Conservation (phyloP, 2,797 vertebrate species). For the Somateria mollissima region DNA sequence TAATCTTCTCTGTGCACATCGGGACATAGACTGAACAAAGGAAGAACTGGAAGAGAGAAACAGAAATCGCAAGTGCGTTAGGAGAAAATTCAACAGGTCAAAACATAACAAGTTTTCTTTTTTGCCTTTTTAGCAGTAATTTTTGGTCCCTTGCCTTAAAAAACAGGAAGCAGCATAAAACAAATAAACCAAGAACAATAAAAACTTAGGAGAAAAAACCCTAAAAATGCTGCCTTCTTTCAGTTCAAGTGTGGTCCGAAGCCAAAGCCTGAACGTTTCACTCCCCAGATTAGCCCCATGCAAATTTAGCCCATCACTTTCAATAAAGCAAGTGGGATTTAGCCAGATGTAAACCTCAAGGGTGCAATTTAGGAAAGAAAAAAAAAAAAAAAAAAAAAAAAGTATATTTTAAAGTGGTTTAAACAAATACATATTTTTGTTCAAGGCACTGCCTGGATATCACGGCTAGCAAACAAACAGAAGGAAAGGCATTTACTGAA, state of each 20-base stretch:
- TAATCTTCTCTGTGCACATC: slow-evolving; percentile 99
- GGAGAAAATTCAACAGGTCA: not conserved
- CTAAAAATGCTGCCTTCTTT: not conserved
- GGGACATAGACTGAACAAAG: slow-evolving; percentile 98
- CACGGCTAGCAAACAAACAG: not conserved
- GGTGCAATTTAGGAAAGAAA: not conserved
- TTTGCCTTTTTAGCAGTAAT: not conserved
- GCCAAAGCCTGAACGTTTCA: not conserved
- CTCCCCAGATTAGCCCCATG: not conserved
- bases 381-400: not conserved
- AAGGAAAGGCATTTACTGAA: not conserved
- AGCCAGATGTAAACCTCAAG: slow-evolving; percentile 22
- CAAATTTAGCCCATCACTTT: slow-evolving; percentile 4
- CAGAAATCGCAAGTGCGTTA: not conserved
- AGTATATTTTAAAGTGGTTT: not conserved
- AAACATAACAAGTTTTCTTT: not conserved
- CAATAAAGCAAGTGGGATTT: not conserved
- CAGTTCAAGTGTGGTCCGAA: not conserved
- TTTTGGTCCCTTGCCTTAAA: slow-evolving; percentile 15
- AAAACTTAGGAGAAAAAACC: not conserved
- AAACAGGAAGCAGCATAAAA: slow-evolving; percentile 38
- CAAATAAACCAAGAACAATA: slow-evolving; percentile 49
- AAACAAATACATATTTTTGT: not conserved
- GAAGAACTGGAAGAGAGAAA: slow-evolving; percentile 90
- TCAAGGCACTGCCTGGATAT: not conserved